Percentiles rank a stretch among this genome's conserved stretches.
These are phyloP conservation scores for Metopia argyrocephala DNA, from an alignment of 2,888 invertebrate genomes.

Conservation along the genomic window DNA sequence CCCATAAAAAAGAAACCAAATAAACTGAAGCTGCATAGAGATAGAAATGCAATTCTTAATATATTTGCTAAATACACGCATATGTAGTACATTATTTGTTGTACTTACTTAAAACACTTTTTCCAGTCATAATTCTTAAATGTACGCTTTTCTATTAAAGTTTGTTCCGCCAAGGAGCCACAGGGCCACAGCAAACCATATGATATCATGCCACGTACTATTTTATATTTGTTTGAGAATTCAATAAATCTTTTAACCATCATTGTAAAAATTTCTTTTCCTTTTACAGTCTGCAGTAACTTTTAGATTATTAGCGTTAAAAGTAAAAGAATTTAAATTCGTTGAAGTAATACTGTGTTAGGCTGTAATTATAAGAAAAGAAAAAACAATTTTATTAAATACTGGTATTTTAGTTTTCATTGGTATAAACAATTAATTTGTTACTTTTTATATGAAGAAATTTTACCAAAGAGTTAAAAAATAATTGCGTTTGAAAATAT, in stretches of 20 bases:
- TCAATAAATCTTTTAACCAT: slow-evolving; percentile 78
- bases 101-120: slow-evolving; percentile 79
- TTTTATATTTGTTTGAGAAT: slow-evolving; percentile 79
- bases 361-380: slow-evolving; percentile 23
- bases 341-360: slow-evolving; percentile 42
- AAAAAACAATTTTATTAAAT: no score
- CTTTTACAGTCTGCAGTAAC: background rate
- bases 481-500: no score
- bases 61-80: background rate
- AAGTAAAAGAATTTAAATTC: background rate
- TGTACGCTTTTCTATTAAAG: slow-evolving; percentile 79
- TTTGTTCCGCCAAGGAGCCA: slow-evolving; percentile 81
- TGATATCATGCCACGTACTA: slow-evolving; percentile 81
- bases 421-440: no score
- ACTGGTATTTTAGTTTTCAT: no score
- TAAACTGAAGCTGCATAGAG: slow-evolving; percentile 80
- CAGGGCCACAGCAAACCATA: slow-evolving; percentile 82
- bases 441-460: no score
- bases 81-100: background rate
- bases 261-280: slow-evolving; percentile 30
- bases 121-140: slow-evolving; percentile 80
- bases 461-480: no score
- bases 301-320: background rate
- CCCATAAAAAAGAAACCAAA: slow-evolving; percentile 84
- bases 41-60: background rate